Evolutionary conservation across 2,888 invertebrate species (phyloP).

Genomic region (Norana najaformis): DNA sequence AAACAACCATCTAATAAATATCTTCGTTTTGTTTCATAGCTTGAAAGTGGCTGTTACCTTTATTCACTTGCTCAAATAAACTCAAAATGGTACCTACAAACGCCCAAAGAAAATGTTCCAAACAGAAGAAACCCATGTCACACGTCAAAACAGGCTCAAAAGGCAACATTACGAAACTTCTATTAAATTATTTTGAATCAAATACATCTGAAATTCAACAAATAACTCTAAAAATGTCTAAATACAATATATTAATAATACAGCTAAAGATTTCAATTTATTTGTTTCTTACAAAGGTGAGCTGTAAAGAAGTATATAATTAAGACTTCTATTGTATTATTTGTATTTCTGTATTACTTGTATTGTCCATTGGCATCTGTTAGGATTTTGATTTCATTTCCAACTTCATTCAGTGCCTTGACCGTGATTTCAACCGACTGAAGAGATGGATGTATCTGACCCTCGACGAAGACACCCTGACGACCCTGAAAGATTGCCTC

Average conservation of each 20-base stretch:
- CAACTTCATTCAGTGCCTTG: constrained; percentile 48
- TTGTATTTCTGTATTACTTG: constrained; percentile 50
- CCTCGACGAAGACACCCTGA: constrained; percentile 65
- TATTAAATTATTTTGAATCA: too few relatives aligned
- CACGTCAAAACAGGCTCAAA: too few relatives aligned
- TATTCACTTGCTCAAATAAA: too few relatives aligned
- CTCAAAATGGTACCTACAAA: too few relatives aligned
- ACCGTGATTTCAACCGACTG: constrained; percentile 62
- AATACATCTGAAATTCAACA: neutral
- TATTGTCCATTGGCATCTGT: constrained; percentile 78
- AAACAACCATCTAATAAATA: too few relatives aligned
- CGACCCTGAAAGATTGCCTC: constrained; percentile 54
- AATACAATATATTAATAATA: neutral
- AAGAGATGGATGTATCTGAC: constrained; percentile 69
- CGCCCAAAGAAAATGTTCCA: too few relatives aligned
- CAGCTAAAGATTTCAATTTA: neutral
- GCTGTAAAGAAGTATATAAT: neutral
- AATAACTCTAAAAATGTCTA: neutral
- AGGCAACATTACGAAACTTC: too few relatives aligned
- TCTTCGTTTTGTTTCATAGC: too few relatives aligned
- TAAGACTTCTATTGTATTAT: neutral
- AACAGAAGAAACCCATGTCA: too few relatives aligned
- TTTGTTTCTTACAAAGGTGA: neutral
- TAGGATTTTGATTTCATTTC: constrained; percentile 51
- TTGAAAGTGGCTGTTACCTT: too few relatives aligned